Evolutionary conservation across 2,888 invertebrate genomes (phyloP).

Genomic region (Polymixis lichenea): DNA sequence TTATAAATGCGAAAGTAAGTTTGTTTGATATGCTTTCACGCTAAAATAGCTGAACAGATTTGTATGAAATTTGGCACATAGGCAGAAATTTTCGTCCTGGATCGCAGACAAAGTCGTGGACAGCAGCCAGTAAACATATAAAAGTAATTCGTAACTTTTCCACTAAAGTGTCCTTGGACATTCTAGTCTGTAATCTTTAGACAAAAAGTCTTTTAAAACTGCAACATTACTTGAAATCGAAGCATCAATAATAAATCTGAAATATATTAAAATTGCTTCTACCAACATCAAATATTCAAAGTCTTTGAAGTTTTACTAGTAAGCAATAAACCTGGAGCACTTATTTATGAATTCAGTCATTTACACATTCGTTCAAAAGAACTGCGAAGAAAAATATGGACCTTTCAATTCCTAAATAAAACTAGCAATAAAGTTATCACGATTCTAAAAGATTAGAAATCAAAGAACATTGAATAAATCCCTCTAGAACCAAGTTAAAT

Average conservation of each 20-base stretch:
- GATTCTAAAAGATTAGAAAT: background rate
- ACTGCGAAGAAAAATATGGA: constrained; percentile 6
- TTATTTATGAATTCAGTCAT: constrained; percentile 18
- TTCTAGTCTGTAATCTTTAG: background rate
- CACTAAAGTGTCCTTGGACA: background rate
- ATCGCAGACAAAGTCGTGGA: no score
- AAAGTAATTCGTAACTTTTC: background rate
- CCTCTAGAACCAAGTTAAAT: constrained; percentile 13
- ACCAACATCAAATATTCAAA: constrained; percentile 28
- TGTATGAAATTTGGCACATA: no score
- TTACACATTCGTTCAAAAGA: constrained; percentile 22
- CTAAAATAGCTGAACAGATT: no score
- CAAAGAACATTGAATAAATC: background rate
- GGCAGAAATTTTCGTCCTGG: no score
- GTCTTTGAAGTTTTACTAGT: background rate
- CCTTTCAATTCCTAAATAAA: constrained; percentile 6
- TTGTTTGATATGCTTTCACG: no score
- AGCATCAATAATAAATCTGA: constrained; percentile 6
- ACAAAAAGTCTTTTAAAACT: background rate
- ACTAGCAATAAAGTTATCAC: background rate
- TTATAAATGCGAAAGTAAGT: no score
- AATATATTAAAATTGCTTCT: constrained; percentile 3
- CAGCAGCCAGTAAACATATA: no score
- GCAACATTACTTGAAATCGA: background rate
- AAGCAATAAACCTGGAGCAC: constrained; percentile 1